Percentiles rank a stretch among this genome's conserved stretches.
These are phyloP conservation scores for Eumacrocentrus americanus DNA, from an alignment of 2,888 invertebrate genomes.

Conservation along the genomic window DNA sequence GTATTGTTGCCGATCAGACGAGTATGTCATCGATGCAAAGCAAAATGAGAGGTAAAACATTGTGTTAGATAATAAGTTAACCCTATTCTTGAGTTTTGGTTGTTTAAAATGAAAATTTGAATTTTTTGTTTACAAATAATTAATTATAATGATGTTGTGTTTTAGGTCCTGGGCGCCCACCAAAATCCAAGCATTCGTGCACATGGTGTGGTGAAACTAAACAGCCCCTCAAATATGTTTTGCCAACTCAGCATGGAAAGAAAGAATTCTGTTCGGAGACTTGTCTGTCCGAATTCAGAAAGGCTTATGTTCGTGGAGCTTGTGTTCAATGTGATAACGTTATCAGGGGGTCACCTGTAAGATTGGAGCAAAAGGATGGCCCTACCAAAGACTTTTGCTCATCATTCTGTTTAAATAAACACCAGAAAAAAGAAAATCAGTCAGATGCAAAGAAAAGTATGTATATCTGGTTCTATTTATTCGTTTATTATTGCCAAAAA, in stretches of 20 bases:
- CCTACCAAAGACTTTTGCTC: constrained; percentile 84
- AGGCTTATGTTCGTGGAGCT: constrained; percentile 85
- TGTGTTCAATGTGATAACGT: constrained; percentile 89
- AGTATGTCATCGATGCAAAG: constrained; percentile 49
- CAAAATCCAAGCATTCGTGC: constrained; percentile 75
- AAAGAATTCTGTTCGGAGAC: constrained; percentile 93
- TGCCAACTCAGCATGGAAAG: constrained; percentile 86
- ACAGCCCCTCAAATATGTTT: constrained; percentile 81
- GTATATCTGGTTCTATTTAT: constrained; percentile 22
- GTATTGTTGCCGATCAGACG: constrained; percentile 13
- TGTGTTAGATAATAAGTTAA: constrained; percentile 5
- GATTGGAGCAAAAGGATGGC: constrained; percentile 63
- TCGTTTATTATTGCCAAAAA: not conserved
- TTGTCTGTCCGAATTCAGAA: constrained; percentile 86
- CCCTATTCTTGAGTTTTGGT: constrained; percentile 1
- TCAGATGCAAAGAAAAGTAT: constrained; percentile 49
- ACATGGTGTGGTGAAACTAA: constrained; percentile 88
- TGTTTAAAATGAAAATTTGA: constrained; percentile 6
- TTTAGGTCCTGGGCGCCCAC: constrained; percentile 78
- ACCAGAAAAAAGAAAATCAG: constrained; percentile 71
- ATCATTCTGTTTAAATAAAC: constrained; percentile 81
- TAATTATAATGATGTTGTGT: too few species aligned
- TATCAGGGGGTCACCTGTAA: constrained; percentile 76
- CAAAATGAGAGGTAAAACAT: constrained; percentile 49
- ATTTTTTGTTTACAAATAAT: not conserved